Conservation (phyloP, 2,797 vertebrate genomes). For the Siniperca undulata region DNA sequence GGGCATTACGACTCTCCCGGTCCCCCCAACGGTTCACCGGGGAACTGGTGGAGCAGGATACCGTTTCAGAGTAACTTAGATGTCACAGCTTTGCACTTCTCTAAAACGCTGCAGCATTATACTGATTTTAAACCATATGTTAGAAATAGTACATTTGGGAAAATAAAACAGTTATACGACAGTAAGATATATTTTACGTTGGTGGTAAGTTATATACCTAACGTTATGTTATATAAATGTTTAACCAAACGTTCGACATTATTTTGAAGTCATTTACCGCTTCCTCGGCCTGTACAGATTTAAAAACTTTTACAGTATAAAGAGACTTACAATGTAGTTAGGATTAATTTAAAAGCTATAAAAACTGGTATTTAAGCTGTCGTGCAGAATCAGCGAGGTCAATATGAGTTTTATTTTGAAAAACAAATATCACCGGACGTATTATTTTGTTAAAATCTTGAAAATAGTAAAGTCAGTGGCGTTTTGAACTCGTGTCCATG, state of each 20-base stretch:
- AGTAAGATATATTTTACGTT: background rate
- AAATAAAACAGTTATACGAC: background rate
- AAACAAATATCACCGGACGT: slow-evolving; percentile 55
- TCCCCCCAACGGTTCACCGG: slow-evolving; percentile 47
- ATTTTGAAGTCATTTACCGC: background rate
- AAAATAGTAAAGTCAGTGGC: background rate
- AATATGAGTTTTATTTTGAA: slow-evolving; percentile 65
- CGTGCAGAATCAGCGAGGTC: background rate
- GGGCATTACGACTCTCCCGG: slow-evolving; percentile 70
- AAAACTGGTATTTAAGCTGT: background rate
- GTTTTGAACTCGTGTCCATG: background rate
- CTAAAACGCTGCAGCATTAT: no score
- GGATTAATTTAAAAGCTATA: background rate
- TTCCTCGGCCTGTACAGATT: background rate
- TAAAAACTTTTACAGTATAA: background rate
- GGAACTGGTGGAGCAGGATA: slow-evolving; percentile 47
- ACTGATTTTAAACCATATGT: background rate
- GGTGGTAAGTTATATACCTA: background rate
- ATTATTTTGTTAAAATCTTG: slow-evolving; percentile 37
- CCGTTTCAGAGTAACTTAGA: background rate
- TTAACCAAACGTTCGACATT: background rate
- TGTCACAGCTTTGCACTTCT: background rate
- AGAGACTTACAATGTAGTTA: background rate
- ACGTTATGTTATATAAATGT: background rate
- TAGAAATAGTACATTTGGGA: background rate